Conservation (phyloP, 2,888 invertebrate species). For the Elgonia sp. region DNA sequence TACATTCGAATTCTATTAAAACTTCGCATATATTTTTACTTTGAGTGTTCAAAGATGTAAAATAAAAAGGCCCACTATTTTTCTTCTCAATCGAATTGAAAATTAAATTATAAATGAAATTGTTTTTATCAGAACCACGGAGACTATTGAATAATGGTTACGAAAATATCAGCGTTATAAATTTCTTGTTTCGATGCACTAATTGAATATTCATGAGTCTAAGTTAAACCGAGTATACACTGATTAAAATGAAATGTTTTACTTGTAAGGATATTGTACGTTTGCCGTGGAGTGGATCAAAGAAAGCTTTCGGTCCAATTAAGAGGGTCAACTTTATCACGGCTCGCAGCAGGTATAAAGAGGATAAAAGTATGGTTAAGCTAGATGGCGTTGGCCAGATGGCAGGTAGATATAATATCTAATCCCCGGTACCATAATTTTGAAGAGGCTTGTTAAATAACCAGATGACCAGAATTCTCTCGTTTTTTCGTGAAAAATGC, state of each 20-base stretch:
- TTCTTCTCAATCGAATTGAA: neutral
- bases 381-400: constrained; percentile 68
- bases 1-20: too few species aligned
- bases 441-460: constrained; percentile 71
- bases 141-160: constrained; percentile 12
- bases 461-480: constrained; percentile 71
- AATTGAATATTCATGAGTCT: constrained; percentile 54
- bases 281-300: constrained; percentile 60
- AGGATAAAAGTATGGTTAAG: constrained; percentile 69
- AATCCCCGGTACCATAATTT: constrained; percentile 73
- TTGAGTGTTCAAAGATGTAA: neutral
- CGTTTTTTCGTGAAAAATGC: constrained; percentile 71
- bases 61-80: neutral
- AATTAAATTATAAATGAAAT: constrained; percentile 23
- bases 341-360: constrained; percentile 66
- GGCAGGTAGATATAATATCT: constrained; percentile 74
- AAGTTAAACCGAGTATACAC: constrained; percentile 39
- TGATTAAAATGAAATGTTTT: constrained; percentile 61
- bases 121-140: neutral
- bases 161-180: constrained; percentile 32
- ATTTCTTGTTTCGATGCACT: constrained; percentile 20
- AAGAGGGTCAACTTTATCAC: constrained; percentile 74
- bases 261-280: constrained; percentile 51
- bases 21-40: too few species aligned
- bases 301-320: constrained; percentile 72